Base-by-base conservation (phyloP, 2,113 vertebrate genomes). In the Carettochelys insculpta region DNA sequence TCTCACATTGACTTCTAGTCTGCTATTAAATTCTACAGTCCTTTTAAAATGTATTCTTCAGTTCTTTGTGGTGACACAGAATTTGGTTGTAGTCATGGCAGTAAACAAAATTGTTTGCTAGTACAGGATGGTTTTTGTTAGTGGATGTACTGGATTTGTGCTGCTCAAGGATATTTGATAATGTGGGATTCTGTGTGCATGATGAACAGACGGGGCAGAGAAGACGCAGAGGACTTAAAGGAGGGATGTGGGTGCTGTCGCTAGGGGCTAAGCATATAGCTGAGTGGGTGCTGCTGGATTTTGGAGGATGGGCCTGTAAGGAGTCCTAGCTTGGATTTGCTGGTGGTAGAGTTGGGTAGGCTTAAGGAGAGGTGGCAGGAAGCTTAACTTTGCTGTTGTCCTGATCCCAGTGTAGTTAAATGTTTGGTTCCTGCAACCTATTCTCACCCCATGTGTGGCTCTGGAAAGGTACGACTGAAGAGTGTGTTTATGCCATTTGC, bases 401-500 rank as follows among this genome's bases (percentile, higher is more conserved):
- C 24, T 45, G 25, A 45, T 75, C 41, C 25, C 25, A 65, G 29
- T 0, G 0, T 31, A 58, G 0, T 51, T 45, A 53, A 2, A 77
- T 8, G 47, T 17, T 79, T 29, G 13, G 13, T 34, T 91, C 45
- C 34, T 12, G 3, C 19, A 90, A 68, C n/a, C 8, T 75, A 8
- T 38, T 61, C 25, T 22, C 77, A 10, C 76, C 12, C 77, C 11
- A 4, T 25, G 16, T n/a, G 76, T 27, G 24, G 11, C 13, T 43
- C 20, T 85, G 79, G 77, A 68, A 77, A 34, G 9, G 2, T 43
- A 52, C 16, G 27, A 17, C 34, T 61, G 31, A 61, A 24, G 38
- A 4, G 2, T 43, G 56, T 3, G 17, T 84, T 86, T 80, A 77
- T 83, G 8, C 48, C 8, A 38, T 5, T 4, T 78, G 14, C 29